Evolutionary conservation across 2,888 invertebrate genomes (phyloP), one percentile per base, ranked within the genome.

Genomic region (Yponomeuta evonymella): DNA sequence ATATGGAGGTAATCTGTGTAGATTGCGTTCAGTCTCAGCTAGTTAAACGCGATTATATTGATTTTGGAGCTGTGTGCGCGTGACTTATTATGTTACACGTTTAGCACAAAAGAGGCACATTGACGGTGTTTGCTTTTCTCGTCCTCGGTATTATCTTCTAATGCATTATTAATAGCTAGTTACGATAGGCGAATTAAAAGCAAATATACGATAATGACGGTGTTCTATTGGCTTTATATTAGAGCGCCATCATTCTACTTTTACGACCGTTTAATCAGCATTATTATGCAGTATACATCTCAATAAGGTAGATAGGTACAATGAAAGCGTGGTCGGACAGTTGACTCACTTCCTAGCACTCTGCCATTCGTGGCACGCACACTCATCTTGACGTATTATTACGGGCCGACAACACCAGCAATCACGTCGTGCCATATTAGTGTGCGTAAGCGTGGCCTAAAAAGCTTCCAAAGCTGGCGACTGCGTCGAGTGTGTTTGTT

Each of bases 11-110:
- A 80, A 82, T 81, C 77, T 74, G 74, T 78, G 78, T 77, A 81
- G 84, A 83, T 86, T 81, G 83, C 79, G 73, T 76, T 76, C 76
- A 75, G 75, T 77, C 75, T 78, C 75, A 76, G 77, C 77, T 83
- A 83, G 80, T 82, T 81, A 81, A 81, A 83, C 79, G 79, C 78
- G 76, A 82, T 81, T 82, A 83, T 83, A 86, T 86, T 83, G 84
- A 85, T 84, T 82, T 80, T 79, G 73, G 74, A 79, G 79, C 79
- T 80, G 81, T 79, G 78, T 72, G 77, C 77, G 48, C 67, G 48
- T 65, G 65, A 78, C 74, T 74, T 72, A 74, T 79, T 77, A 79
- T 78, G 81, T 79, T 77, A 79, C 78, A 82, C 79, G 79, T 80
- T 79, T 75, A 78, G 79, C 76, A 80, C 78, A 83, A 83, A 81